Base-by-base conservation (phyloP, 2,888 invertebrate genomes). In the Mythimna pallens region DNA sequence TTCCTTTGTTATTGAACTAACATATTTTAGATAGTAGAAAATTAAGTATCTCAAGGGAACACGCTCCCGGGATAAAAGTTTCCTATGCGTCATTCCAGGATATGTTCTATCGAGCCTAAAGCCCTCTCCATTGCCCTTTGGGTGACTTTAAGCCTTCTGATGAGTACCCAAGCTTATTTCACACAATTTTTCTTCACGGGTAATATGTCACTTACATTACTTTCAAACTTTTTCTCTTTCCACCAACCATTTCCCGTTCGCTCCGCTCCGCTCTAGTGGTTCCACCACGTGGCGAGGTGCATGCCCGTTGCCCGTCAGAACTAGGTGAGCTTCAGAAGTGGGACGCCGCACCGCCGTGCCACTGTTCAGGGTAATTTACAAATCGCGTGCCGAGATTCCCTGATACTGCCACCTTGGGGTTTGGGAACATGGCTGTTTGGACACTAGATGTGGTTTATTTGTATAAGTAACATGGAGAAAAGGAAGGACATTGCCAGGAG, bases 351-450 rank as follows among this genome's bases (percentile, higher is more conserved):
- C 70, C 82, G 70, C 76, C 78, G 73, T 75, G 54, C 70, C 65
- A 47, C 75, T 47, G 76, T 67, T 68, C 72, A 70, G 84, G 89
- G 87, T 93, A 92, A 93, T 92, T 89, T 88, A 84, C 83, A 82
- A 87, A 92, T 93, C 90, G 93, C 93, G 93, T 93, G 93, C 82
- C 68, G 70, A 84, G 86, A 85, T 83, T 82, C 71, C 63, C 66
- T 71, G 80, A 83, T 86, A 85, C 80, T 65, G 69, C 73, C 73
- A 74, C 72, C 70, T 80, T 76, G 8, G 30, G 69, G 57, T 64
- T 73, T 70, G 0, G 5, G 34, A 30, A 47, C 0, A 40, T 0
- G 17, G 57, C 73, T 65, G 40, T 75, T 1, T 3, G 36, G 12
- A 9, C 0, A 17, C 74, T 83, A 7, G 80, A 80, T 73, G 36